A percentile compares a stretch with the other conserved stretches of the same genome.
Conservation (phyloP, 2,888 invertebrate species). For the Lithophane leautieri region DNA sequence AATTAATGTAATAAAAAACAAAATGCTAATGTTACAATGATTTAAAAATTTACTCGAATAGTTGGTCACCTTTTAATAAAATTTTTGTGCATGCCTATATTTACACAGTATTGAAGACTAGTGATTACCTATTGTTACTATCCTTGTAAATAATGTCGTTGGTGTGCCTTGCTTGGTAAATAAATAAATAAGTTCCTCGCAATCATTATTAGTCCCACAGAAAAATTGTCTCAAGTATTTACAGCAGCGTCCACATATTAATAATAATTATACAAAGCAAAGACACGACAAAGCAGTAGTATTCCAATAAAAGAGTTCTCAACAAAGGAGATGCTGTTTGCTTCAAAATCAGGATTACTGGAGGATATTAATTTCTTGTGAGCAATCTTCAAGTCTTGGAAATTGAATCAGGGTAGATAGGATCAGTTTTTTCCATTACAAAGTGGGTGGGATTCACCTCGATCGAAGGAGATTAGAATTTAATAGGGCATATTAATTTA, state of each 20-base stretch:
- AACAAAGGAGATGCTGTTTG: constrained; percentile 54
- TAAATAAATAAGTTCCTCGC: neutral
- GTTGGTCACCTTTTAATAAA: neutral
- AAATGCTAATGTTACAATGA: no score
- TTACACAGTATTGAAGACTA: neutral
- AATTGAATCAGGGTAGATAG: constrained; percentile 77
- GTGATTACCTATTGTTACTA: neutral
- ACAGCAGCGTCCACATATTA: no score
- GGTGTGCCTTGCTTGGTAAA: neutral
- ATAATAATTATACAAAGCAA: no score
- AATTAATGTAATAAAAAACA: neutral
- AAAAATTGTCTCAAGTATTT: no score
- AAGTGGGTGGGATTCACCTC: constrained; percentile 68
- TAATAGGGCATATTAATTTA: constrained; percentile 77
- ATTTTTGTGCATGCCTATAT: neutral
- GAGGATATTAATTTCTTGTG: constrained; percentile 73
- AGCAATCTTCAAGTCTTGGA: constrained; percentile 72
- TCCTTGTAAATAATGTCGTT: neutral
- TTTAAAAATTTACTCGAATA: no score
- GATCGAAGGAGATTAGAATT: constrained; percentile 72
- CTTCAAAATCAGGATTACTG: constrained; percentile 65
- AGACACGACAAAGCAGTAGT: constrained; percentile 1
- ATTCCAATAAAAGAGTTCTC: constrained; percentile 28
- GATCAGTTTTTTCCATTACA: constrained; percentile 78
- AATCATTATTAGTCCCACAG: no score